Evolutionary conservation across 2,797 vertebrate species (phyloP).

Genomic region (Xenentodon cancila): DNA sequence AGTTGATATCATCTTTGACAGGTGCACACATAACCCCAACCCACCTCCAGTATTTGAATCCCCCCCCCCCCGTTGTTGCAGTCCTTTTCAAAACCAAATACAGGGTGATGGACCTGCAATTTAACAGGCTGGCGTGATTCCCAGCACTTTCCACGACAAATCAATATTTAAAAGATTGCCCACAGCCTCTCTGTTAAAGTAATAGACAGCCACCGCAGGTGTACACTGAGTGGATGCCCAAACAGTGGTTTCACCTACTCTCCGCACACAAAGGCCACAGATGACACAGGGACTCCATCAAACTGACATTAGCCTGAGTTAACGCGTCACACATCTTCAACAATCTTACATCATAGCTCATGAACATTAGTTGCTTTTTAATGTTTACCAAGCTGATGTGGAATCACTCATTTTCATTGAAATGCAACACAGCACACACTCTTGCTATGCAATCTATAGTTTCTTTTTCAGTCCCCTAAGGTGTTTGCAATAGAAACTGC

Average conservation of each 20-base stretch:
- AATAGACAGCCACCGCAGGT: slow-evolving; percentile 61
- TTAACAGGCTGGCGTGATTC: slow-evolving; percentile 64
- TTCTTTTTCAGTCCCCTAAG: too few species aligned
- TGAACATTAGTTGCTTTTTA: too few species aligned
- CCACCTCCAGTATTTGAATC: too few species aligned
- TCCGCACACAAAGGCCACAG: slow-evolving; percentile 14
- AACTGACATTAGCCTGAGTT: slow-evolving; percentile 9
- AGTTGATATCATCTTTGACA: background rate
- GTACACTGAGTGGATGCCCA: slow-evolving; percentile 39
- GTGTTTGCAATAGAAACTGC: too few species aligned
- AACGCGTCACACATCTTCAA: too few species aligned
- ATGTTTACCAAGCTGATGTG: too few species aligned
- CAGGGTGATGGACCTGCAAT: slow-evolving; percentile 44
- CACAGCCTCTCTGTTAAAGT: slow-evolving; percentile 58
- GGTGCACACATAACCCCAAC: too few species aligned
- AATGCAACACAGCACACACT: too few species aligned
- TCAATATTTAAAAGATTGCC: slow-evolving; percentile 77
- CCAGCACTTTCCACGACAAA: slow-evolving; percentile 60
- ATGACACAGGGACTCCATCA: slow-evolving; percentile 11
- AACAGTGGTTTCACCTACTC: slow-evolving; percentile 37
- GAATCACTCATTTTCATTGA: too few species aligned
- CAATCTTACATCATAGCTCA: too few species aligned
- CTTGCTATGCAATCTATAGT: too few species aligned
- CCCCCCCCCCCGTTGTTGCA: slow-evolving; percentile 22
- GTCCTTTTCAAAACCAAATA: slow-evolving; percentile 24